A percentile compares a stretch with the other conserved stretches of the same genome.
Conservation (phyloP, 1,140 invertebrate genomes). For the Trichoplusia ni region DNA sequence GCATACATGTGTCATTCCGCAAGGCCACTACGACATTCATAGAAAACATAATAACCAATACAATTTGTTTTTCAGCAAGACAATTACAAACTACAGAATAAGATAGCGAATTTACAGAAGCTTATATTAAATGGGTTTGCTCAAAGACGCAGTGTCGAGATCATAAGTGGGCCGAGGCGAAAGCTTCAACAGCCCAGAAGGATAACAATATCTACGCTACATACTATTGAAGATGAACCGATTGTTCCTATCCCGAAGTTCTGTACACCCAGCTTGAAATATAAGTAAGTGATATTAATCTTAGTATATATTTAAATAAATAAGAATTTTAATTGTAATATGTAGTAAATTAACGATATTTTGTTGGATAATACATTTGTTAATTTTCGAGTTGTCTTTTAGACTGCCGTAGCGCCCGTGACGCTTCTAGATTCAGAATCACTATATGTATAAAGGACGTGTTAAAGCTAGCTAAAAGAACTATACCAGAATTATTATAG, state of each 20-base stretch:
- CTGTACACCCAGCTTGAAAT: conserved; percentile 66
- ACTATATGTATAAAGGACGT: too few species aligned
- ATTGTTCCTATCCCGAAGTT: conserved; percentile 51
- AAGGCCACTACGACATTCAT: too few species aligned
- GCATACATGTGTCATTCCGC: too few species aligned
- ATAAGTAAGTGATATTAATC: conserved; percentile 70
- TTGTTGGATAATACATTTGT: background rate
- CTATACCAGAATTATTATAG: too few species aligned
- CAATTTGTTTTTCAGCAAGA: conserved; percentile 63
- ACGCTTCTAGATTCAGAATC: too few species aligned
- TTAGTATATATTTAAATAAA: too few species aligned
- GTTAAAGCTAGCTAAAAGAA: too few species aligned
- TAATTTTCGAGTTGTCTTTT: too few species aligned
- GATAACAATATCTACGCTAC: conserved; percentile 62
- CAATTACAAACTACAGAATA: conserved; percentile 66
- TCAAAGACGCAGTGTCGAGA: conserved; percentile 46
- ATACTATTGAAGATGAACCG: conserved; percentile 56
- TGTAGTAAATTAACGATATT: too few species aligned
- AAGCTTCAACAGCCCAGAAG: conserved; percentile 58
- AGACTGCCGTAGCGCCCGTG: too few species aligned
- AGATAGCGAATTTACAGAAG: conserved; percentile 59
- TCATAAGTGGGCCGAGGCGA: conserved; percentile 45
- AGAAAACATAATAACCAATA: conserved; percentile 15
- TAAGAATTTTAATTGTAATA: too few species aligned
- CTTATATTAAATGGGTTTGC: conserved; percentile 71